Conservation (phyloP, 2,797 vertebrate genomes). For the Sebastes melanostomus region DNA sequence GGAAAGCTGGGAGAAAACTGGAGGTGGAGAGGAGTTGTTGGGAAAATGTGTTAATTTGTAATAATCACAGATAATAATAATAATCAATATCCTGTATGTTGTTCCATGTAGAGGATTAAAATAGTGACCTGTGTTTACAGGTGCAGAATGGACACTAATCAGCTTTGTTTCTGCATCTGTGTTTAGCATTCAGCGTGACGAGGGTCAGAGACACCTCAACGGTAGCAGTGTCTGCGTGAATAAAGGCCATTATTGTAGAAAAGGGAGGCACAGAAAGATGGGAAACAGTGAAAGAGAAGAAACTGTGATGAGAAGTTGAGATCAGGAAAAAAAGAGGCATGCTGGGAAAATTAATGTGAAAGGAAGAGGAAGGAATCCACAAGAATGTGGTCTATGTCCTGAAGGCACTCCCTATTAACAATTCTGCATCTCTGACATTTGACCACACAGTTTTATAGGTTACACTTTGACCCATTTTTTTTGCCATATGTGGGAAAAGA, state of each 20-base stretch:
- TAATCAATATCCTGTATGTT: constrained; percentile 6
- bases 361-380: background rate
- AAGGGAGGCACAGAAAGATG: constrained; percentile 3
- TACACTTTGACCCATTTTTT: background rate
- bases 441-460: background rate
- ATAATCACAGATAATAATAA: background rate
- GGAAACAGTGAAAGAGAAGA: background rate
- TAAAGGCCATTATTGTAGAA: constrained; percentile 58
- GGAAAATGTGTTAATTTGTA: constrained; percentile 9
- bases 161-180: constrained; percentile 44
- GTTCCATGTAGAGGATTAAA: background rate
- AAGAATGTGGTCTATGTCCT: background rate
- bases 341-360: background rate
- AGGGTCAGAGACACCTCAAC: constrained; percentile 53
- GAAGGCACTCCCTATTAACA: background rate
- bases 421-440: background rate
- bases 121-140: constrained; percentile 21
- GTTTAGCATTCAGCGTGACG: constrained; percentile 59
- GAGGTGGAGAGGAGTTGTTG: constrained; percentile 5
- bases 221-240: constrained; percentile 32
- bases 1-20: constrained; percentile 24
- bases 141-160: constrained; percentile 43
- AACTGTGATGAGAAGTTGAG: background rate
- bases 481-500: background rate
- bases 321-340: background rate